phyloP scores from a whole-genome alignment of 2,113 vertebrate species.

The Tylochromis polylepis region DNA sequence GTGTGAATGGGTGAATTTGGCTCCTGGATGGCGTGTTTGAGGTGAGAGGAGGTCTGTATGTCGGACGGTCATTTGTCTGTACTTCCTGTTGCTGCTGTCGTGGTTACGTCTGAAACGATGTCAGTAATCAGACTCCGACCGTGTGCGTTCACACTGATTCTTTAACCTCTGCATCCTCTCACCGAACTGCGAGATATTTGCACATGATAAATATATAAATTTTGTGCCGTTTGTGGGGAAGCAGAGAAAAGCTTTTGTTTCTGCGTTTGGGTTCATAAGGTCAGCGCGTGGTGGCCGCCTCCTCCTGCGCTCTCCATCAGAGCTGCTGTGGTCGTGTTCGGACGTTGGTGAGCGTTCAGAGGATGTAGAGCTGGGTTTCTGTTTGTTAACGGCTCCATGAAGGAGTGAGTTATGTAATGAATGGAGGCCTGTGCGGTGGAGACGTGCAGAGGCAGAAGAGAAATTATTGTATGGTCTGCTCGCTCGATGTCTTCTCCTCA shows the following conservation, averaged over 20 bases:
- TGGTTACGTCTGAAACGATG: not conserved
- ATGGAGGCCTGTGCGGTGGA: not conserved
- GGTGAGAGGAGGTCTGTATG: not conserved
- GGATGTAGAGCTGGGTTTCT: not conserved
- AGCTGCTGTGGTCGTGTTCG: not conserved
- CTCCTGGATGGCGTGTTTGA: not conserved
- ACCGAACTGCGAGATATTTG: not conserved
- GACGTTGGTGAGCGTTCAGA: not conserved
- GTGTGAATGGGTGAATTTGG: not conserved
- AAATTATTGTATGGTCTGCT: not conserved
- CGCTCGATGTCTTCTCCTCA: not conserved
- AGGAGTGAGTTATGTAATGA: not conserved
- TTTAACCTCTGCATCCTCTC: not conserved
- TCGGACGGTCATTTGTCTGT: fast-evolving
- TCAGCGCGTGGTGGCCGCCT: not conserved
- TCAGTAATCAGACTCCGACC: not conserved
- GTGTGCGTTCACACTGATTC: not conserved
- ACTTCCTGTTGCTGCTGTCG: not conserved
- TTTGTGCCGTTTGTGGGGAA: not conserved
- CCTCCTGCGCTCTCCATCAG: not conserved
- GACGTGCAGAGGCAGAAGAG: not conserved
- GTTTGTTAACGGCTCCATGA: not conserved
- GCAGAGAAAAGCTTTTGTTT: not conserved
- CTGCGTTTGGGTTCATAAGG: not conserved
- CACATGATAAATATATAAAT: not conserved